Base-by-base conservation (phyloP, 37 sponge, comb jelly and placozoan genomes). In the Beroe forskalii region DNA sequence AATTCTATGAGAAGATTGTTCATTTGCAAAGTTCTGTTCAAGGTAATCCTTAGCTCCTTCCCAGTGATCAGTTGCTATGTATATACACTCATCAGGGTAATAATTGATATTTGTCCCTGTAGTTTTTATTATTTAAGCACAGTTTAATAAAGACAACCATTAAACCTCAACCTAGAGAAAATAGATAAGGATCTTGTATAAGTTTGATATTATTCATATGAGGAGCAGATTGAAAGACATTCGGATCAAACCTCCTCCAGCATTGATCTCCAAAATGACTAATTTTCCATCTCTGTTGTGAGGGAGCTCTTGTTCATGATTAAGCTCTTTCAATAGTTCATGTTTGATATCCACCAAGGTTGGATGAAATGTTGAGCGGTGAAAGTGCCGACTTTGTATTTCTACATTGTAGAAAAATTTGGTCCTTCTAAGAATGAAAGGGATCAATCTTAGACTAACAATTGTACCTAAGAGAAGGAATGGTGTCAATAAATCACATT, bases 31-130 rank as follows among this genome's bases (percentile, higher is more conserved):
- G 31, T 80, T 80, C 31, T 44, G 60, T 27, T 80, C 86, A 1
- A 80, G 31, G 30, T 80, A 4, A 1, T 80, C 86, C 60, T 44
- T 80, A 28, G 48, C 86, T 42, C 60, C 86, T 3, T 41, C 55
- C 48, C 60, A 44, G 31, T 41, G 4, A 42, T 80, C 86, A 27
- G 55, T 80, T 17, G 60, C 86, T 23, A 80, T 80, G 86, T 80
- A 80, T 3, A 80, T 3, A 80, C 86, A 44, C 1, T 55, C 86
- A 41, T 41, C 60, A 24, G 86, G 86, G 4, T 44, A 41, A 25
- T 80, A 80, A 12, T 20, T 23, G 8, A 80, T 24, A 42, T 80
- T 80, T 40, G 86, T 30, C 14, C 86, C 86, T 80, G 86, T n/a
- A n/a, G n/a, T n/a, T n/a, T n/a, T n/a, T n/a, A n/a, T n/a, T n/a